Evolutionary conservation across 2,113 vertebrate species (phyloP).

Genomic region (Silurus meridionalis): DNA sequence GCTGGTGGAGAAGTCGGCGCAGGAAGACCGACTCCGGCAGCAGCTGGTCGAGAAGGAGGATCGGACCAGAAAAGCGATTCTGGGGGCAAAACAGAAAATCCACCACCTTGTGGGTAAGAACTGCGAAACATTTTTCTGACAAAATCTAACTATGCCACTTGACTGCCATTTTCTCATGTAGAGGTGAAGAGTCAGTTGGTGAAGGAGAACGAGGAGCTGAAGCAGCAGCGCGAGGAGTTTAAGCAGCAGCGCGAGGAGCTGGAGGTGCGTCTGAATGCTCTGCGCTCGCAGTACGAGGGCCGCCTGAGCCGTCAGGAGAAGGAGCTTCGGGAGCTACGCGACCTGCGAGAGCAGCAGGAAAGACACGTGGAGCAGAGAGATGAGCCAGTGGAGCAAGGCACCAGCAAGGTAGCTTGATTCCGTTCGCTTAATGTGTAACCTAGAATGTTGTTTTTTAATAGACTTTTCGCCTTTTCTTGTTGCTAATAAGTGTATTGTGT

Average conservation of each 20-base stretch:
- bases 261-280: conserved; percentile 89
- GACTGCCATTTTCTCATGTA: conserved; percentile 54
- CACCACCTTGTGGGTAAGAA: conserved; percentile 80
- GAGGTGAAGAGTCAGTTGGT: conserved; percentile 84
- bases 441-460: too few relatives aligned
- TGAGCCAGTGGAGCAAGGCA: conserved; percentile 82
- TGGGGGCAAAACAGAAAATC: conserved; percentile 90
- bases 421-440: background rate
- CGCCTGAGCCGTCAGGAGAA: conserved; percentile 90
- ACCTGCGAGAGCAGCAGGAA: conserved; percentile 88
- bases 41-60: conserved; percentile 93
- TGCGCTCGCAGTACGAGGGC: conserved; percentile 94
- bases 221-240: conserved; percentile 89
- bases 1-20: conserved; percentile 82
- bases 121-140: background rate
- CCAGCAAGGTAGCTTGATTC: conserved; percentile 79
- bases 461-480: background rate
- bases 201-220: conserved; percentile 91
- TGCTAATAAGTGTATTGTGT: conserved; percentile 27
- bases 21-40: conserved; percentile 86
- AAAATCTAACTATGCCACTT: background rate
- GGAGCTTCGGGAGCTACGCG: conserved; percentile 82
- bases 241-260: conserved; percentile 83
- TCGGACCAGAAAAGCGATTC: conserved; percentile 88
- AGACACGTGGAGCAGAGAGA: conserved; percentile 91